Percentiles rank a stretch among this genome's conserved stretches.
phyloP scores from a whole-genome alignment of 2,113 vertebrate genomes.

The Dicentrarchus labrax region DNA sequence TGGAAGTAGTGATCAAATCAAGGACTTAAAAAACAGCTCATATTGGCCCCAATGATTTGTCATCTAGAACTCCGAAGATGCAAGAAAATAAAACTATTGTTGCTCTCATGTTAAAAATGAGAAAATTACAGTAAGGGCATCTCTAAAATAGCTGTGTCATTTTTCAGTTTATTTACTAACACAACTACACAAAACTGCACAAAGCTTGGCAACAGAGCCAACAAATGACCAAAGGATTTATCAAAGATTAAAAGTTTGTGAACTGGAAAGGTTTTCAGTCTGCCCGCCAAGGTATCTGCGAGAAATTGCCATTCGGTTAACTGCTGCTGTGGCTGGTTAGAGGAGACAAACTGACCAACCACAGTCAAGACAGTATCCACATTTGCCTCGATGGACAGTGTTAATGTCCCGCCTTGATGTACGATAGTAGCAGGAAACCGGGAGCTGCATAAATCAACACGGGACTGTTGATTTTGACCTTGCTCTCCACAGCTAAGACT shows the following conservation, averaged over 20 bases:
- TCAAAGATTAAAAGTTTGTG: background rate
- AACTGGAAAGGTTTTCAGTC: background rate
- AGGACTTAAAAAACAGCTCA: background rate
- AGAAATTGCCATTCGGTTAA: background rate
- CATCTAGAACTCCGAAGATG: background rate
- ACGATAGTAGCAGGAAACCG: conserved; percentile 61
- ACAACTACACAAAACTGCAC: background rate
- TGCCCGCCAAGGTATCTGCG: background rate
- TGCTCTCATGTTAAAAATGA: background rate
- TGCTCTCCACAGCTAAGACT: conserved; percentile 63
- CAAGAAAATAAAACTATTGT: background rate
- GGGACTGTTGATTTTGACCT: conserved; percentile 74
- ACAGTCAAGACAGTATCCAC: conserved; percentile 32
- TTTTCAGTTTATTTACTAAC: background rate
- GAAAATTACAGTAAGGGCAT: background rate
- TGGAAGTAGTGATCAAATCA: background rate
- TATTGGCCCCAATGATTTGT: background rate
- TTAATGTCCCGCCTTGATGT: conserved; percentile 70
- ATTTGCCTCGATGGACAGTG: conserved; percentile 47
- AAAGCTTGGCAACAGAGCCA: background rate
- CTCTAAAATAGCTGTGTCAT: background rate
- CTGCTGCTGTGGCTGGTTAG: conserved; percentile 22
- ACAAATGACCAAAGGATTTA: background rate
- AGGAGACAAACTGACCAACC: conserved; percentile 47
- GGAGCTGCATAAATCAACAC: conserved; percentile 75